Base-by-base conservation (phyloP, 2,888 invertebrate genomes). In the Trissolcus brochymenae region DNA sequence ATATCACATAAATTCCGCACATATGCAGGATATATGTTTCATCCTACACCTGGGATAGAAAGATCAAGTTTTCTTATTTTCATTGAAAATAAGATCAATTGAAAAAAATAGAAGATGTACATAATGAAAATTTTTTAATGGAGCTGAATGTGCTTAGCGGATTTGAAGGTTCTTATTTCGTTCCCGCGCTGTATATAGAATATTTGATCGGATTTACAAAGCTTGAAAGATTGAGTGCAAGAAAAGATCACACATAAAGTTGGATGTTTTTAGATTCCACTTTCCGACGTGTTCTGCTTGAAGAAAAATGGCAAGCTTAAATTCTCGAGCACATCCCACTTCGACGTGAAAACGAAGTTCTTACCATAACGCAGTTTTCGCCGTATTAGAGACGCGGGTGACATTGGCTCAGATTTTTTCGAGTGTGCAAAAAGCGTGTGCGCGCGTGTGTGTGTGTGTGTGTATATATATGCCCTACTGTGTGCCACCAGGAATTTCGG, bases 251-350 rank as follows among this genome's bases (percentile, higher is more conserved):
- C 72, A 71, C 59, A 72, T 76, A 72, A 76, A 76, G 62, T 72
- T 72, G 77, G 68, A 77, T 77, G 67, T 72, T 72, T 77, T 77
- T 72, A 68, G 77, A 77, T 77, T 72, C 67, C 51, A 67, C 72
- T 72, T 60, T 73, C 67, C 64, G 68, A 70, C 68, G 73, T 68
- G 77, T 73, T 70, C 65, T 62, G 77, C 53, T 65, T 49, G 67
- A 73, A 73, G 77, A 78, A 74, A 78, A 78, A 78, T 78, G 70
- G 77, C 60, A 35, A 65, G 72, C 77, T 77, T 73, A 72, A 78
- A 73, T 68, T 78, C 73, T 65, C 57, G 72, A 73, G 67, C 68
- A 70, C 67, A 76, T 76, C 76, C 67, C 68, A 56, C 72, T 73
- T 72, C 73, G 77, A 72, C 57, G 70, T 41, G 72, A 73, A n/a